Percentiles rank a stretch among this genome's conserved stretches.
These are phyloP conservation scores for Drosophila cognata DNA, from an alignment of 2,888 invertebrate species.

Conservation along the genomic window DNA sequence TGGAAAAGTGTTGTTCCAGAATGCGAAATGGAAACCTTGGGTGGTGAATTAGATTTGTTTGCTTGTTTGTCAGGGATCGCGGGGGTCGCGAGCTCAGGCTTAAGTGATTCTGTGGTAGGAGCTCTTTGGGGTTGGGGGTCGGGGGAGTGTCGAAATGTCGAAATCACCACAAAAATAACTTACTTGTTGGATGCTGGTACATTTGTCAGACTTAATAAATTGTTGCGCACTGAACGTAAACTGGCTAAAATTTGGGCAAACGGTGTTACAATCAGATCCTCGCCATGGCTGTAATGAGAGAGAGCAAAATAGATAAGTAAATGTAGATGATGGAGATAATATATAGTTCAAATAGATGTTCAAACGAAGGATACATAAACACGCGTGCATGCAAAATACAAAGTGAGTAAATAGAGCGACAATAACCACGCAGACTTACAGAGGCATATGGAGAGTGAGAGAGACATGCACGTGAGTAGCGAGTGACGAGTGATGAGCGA, in stretches of 20 bases:
- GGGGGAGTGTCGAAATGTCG: conserved; percentile 18
- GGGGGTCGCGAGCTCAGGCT: conserved; percentile 1
- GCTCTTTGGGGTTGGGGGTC: background rate
- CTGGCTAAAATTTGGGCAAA: conserved; percentile 99
- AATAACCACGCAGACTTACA: no score
- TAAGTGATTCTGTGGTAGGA: conserved; percentile 1
- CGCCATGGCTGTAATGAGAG: conserved; percentile 90
- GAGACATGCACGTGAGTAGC: background rate
- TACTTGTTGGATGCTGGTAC: conserved; percentile 91
- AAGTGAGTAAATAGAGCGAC: background rate
- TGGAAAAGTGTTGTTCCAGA: background rate
- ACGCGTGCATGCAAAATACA: background rate
- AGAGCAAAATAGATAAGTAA: conserved; percentile 1
- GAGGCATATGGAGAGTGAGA: no score
- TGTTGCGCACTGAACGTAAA: conserved; percentile 98
- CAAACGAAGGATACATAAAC: conserved; percentile 2
- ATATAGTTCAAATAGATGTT: background rate
- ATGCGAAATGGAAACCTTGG: conserved; percentile 3
- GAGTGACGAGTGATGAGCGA: background rate
- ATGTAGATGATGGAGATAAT: background rate
- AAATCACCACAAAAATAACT: conserved; percentile 54
- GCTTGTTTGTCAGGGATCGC: conserved; percentile 24
- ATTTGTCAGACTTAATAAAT: conserved; percentile 98
- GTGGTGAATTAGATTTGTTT: conserved; percentile 10
- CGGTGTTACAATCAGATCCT: conserved; percentile 99